Base-by-base conservation (phyloP, 2,888 invertebrate species). In the Andrena chrysosceles region DNA sequence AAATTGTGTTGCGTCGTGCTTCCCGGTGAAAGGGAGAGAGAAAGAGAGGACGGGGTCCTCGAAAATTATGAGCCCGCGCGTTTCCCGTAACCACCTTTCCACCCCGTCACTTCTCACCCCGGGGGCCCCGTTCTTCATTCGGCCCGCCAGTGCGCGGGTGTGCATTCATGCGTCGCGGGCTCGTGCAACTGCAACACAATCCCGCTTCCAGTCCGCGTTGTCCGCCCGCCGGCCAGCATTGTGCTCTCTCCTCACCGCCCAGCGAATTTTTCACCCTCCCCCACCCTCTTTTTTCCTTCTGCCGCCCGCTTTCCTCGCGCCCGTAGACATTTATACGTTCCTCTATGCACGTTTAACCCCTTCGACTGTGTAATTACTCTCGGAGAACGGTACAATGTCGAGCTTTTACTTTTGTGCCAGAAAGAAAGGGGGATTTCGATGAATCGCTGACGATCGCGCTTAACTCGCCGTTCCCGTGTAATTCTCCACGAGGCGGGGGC, bases 31-130 rank as follows among this genome's bases (percentile, higher is more conserved):
- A 35, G n/a, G 54, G 54, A 56, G 23, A 26, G 64, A 62, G 59
- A 48, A n/a, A 23, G 49, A 62, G 59, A 31, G 29, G 42, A 49
- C 31, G 26, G 63, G 68, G 75, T 71, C 60, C 75, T 78, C 82
- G 78, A 74, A 85, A 85, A 85, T 85, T 85, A 85, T 78, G 74
- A 85, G 62, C 68, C 52, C 67, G 42, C 73, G 72, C 77, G 70
- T 82, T 85, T 76, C 76, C 85, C 75, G 73, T 81, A 82, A 82
- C 80, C 77, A 77, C 71, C 79, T 77, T 75, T 63, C 77, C 54
- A 56, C 84, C 75, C 66, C 60, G 80, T 56, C 79, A 35, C 70
- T 69, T 75, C 84, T 75, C 79, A 54, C 79, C 83, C 69, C 66
- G 48, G 23, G 48, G 35, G 62, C 8, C 29, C 49, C 74, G 83